Conservation (phyloP, 2,113 vertebrate species). For the Picathartes gymnocephalus region DNA sequence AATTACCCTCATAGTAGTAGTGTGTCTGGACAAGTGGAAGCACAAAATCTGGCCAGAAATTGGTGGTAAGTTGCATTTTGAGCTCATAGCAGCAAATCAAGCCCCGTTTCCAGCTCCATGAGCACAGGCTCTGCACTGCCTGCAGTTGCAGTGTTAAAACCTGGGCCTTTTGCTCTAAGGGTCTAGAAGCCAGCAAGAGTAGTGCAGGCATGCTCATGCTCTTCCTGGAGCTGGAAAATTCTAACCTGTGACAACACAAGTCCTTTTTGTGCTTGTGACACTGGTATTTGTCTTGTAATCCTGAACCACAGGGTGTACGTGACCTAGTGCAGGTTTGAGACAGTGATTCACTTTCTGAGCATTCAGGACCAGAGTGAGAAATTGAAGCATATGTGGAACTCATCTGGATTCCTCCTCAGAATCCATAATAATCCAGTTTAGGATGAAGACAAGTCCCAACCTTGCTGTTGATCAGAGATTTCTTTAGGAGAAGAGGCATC, state of each 20-base stretch:
- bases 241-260: neutral
- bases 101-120: accelerated
- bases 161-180: neutral
- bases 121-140: neutral
- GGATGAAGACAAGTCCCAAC: neutral
- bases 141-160: neutral
- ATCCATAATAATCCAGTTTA: neutral
- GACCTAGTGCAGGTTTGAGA: neutral
- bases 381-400: neutral
- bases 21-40: slow-evolving; percentile 90
- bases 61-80: slow-evolving; percentile 73
- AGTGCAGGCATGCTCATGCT: neutral
- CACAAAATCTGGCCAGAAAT: slow-evolving; percentile 90
- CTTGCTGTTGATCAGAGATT: neutral
- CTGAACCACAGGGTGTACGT: neutral
- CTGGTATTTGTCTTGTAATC: neutral
- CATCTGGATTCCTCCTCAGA: neutral
- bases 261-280: neutral
- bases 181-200: neutral
- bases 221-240: neutral
- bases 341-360: neutral
- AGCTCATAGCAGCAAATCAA: neutral
- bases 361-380: neutral
- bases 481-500: neutral
- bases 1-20: slow-evolving; percentile 73